These are phyloP conservation scores for Caenorhabditis sulstoni DNA, from an alignment of 2,888 invertebrate species.

Conservation along the genomic window DNA sequence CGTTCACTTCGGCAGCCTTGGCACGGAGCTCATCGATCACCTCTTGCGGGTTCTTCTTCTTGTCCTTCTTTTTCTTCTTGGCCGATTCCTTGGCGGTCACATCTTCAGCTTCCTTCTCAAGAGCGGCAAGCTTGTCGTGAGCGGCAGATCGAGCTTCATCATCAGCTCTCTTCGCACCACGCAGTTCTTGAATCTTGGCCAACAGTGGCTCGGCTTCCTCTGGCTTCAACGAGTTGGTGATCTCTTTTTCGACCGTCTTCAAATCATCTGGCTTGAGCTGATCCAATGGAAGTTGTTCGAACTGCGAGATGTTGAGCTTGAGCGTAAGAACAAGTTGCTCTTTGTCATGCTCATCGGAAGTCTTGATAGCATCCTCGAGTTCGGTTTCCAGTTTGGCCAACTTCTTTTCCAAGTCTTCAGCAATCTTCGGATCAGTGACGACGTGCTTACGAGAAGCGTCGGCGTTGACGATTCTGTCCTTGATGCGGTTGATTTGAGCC, in stretches of 20 bases:
- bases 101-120: conserved; percentile 52
- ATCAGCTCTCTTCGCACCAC: conserved; percentile 53
- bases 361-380: conserved; percentile 61
- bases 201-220: conserved; percentile 51
- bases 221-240: conserved; percentile 17
- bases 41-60: conserved; percentile 57
- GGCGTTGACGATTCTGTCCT: conserved; percentile 56
- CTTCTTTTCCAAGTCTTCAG: conserved; percentile 48
- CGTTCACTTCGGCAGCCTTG: conserved; percentile 51
- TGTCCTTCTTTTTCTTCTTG: conserved; percentile 60
- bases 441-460: conserved; percentile 60
- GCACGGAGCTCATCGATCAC: conserved; percentile 46
- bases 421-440: conserved; percentile 43
- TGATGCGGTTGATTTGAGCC: conserved; percentile 61
- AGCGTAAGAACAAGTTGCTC: conserved; percentile 58
- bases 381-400: conserved; percentile 42
- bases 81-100: conserved; percentile 48
- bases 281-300: conserved; percentile 51
- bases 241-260: conserved; percentile 18
- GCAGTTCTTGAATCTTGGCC: conserved; percentile 56
- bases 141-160: conserved; percentile 12
- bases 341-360: conserved; percentile 59
- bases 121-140: conserved; percentile 15
- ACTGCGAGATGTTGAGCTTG: conserved; percentile 51
- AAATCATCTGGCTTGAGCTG: conserved; percentile 33